phyloP scores from a whole-genome alignment of 2,113 vertebrate genomes.

The Erinaceus europaeus region DNA sequence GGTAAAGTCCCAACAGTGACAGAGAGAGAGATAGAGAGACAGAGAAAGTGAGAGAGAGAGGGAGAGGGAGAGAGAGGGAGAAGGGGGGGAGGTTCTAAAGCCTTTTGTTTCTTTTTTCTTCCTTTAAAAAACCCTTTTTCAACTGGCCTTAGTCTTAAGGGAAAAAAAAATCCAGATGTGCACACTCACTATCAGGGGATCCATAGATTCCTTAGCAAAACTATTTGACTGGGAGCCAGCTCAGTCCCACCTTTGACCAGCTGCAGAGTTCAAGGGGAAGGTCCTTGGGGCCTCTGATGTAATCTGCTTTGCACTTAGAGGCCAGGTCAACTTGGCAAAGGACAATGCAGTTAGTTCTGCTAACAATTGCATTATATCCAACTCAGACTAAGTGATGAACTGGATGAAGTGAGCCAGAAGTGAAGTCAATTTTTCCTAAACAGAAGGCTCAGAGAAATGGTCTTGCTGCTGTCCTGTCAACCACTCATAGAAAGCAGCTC shows the following conservation, averaged over 20 bases:
- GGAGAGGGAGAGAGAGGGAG: too few species aligned
- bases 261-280: too few species aligned
- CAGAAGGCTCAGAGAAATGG: not conserved
- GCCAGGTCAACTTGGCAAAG: conserved; percentile 43
- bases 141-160: conserved; percentile 30
- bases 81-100: too few species aligned
- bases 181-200: not conserved
- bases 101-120: conserved; percentile 18
- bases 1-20: too few species aligned
- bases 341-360: not conserved
- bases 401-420: conserved; percentile 20
- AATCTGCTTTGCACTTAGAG: not conserved
- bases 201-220: conserved; percentile 57
- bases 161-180: conserved; percentile 42
- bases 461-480: not conserved
- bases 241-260: conserved; percentile 26
- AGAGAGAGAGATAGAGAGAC: too few species aligned
- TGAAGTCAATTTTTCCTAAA: not conserved
- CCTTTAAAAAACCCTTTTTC: conserved; percentile 41
- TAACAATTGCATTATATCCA: not conserved
- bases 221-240: conserved; percentile 41
- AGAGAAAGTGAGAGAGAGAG: too few species aligned
- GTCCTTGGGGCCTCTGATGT: conserved; percentile 2
- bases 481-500: not conserved
- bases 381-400: not conserved